Base-by-base conservation (phyloP, 35 echinoderm and acorn worm genomes). In the Lytechinus variegatus region DNA sequence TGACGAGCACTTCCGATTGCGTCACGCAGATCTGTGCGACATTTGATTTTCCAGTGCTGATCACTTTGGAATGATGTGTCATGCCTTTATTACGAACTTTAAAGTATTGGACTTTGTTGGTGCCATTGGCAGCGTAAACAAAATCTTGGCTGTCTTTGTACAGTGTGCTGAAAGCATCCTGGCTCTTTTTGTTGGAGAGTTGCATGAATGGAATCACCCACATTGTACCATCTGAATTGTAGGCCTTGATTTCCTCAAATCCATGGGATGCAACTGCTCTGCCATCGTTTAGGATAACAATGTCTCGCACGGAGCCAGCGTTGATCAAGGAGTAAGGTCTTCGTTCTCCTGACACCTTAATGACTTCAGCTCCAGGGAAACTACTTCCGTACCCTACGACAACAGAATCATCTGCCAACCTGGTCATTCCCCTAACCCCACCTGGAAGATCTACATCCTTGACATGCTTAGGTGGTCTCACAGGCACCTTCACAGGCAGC, bases 291-390 rank as follows among this genome's bases (percentile, higher is more conserved):
- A 79, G 66, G 21, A 79, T 79, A 24, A 79, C 66, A 24, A 79
- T 79, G 66, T 79, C 66, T 79, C 66, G 66, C 66, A 79, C 66
- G n/a, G 66, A 79, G 66, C 66, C 66, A 79, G n/a, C n/a, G 66
- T 79, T 24, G 8, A 6, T 79, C 21, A 16, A 24, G 19, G n/a
- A 79, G 66, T 79, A 79, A n/a, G 66, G 66, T 24, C n/a, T 79
- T 79, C 66, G 19, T 4, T 79, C 66, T 79, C 66, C 66, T 79
- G 66, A 24, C 19, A 79, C 66, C 21, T 19, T 24, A 24, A 79
- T 24, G 16, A 24, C 66, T 79, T 79, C 66, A 79, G 21, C 66
- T 79, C 66, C 66, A 79, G 66, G 66, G 8, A 24, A 19, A 79
- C 66, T 79, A n/a, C 66, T 79, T 79, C 66, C 66, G n/a, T 79